Base-by-base conservation (phyloP, 2,113 vertebrate species). In the Dendrocopos noguchii region DNA sequence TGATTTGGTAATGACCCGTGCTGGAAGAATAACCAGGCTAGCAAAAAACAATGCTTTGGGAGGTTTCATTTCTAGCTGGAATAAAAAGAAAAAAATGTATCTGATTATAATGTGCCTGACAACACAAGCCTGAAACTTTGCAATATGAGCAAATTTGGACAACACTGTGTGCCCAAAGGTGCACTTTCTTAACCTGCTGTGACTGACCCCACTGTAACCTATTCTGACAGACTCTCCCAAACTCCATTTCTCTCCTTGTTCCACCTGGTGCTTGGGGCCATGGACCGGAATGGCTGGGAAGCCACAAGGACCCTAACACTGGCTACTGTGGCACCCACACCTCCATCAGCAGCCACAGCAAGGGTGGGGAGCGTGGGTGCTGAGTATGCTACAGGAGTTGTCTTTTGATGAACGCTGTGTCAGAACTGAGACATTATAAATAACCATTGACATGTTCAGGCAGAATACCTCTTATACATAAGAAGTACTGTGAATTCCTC, bases 361-460 rank as follows among this genome's bases (percentile, higher is more conserved):
- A 1, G 80, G 25, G 24, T 0, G 19, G 57, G 60, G 53, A 87
- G 27, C 2, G 5, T 81, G 64, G 83, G 76, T 78, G 80, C 79
- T 25, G 61, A 83, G 56, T 2, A 0, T 0, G 2, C 82, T 71
- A 55, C 65, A 22, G 80, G 83, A 90, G 29, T 27, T 25, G 16
- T 36, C 65, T 65, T 78, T 72, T 9, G 0, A 28, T 0, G 0
- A 63, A 65, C 46, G 55, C 80, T 90, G 42, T 84, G 95, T 90
- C 46, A 1, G 80, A 91, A 66, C 65, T 31, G 76, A 94, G 76
- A 22, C 42, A 68, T 67, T 83, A 87, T 91, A 95, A 96, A 90
- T 92, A 91, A 94, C 73, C 53, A 55, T 25, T 9, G 12, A 34
- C 79, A 4, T 85, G 79, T 86, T 93, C 73, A 71, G 85, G 72